These are phyloP conservation scores for Emydoidea blandingii DNA, from an alignment of 2,797 vertebrate genomes.

Conservation along the genomic window DNA sequence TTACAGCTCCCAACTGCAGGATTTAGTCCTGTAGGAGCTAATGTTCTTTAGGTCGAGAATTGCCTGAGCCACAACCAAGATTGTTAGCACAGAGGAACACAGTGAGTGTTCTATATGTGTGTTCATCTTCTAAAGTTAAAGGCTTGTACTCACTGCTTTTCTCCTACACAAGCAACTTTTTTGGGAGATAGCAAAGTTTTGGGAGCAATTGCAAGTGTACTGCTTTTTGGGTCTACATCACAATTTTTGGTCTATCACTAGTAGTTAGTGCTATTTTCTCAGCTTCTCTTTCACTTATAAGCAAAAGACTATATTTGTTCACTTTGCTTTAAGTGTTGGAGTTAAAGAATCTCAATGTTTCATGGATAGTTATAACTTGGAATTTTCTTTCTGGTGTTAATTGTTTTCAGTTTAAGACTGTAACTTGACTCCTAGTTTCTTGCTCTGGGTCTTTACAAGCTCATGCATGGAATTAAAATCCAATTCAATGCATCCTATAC, in stretches of 20 bases:
- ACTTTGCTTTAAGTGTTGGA: not conserved
- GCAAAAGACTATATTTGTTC: too few relatives aligned
- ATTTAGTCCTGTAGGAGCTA: not conserved
- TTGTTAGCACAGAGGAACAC: not conserved
- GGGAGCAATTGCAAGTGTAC: fast-evolving
- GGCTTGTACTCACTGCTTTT: not conserved
- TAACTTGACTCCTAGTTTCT: fast-evolving
- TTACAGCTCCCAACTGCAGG: not conserved
- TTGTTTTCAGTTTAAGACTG: not conserved
- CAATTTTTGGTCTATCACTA: not conserved
- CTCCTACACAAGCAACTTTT: not conserved
- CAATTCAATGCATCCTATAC: not conserved
- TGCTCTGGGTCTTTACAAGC: not conserved
- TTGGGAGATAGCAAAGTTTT: not conserved
- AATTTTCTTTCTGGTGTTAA: not conserved
- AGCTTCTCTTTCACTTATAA: not conserved
- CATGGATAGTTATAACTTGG: not conserved
- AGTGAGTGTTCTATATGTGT: not conserved
- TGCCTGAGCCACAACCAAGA: not conserved
- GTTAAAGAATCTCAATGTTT: not conserved
- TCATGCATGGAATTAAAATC: not conserved
- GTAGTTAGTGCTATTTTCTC: not conserved
- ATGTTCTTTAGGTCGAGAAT: not conserved
- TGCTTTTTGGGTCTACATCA: not conserved
- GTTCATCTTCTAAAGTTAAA: not conserved